These are phyloP conservation scores for Thinocorus orbignyianus DNA, from an alignment of 2,113 vertebrate species.

Conservation along the genomic window DNA sequence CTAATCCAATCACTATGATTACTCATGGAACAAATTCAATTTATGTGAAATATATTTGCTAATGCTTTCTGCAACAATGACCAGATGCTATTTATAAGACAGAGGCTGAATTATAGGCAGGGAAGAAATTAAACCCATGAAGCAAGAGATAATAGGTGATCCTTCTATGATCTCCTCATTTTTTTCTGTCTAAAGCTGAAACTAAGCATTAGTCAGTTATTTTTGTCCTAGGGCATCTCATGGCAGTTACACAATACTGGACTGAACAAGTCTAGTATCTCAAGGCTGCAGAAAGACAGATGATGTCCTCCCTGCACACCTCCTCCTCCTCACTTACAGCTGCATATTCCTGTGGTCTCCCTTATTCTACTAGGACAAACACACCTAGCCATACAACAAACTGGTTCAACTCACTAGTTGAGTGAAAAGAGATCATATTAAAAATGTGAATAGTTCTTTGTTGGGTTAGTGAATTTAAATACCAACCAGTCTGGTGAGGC, in stretches of 20 bases:
- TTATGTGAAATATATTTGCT: background rate
- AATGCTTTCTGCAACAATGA: background rate
- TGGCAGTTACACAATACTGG: background rate
- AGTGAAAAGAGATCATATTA: background rate
- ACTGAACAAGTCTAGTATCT: background rate
- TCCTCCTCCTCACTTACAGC: background rate
- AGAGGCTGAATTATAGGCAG: background rate
- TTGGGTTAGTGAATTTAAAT: background rate
- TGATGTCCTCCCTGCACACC: background rate
- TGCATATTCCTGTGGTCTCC: background rate
- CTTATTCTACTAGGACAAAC: background rate
- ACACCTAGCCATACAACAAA: background rate
- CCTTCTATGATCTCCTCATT: background rate
- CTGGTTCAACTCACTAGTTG: background rate
- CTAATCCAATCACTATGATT: background rate
- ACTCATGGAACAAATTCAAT: background rate
- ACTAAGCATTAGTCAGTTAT: background rate
- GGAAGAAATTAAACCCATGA: background rate
- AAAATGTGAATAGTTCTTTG: background rate
- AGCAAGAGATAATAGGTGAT: background rate
- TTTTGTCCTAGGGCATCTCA: background rate
- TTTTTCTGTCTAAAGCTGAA: slow-evolving; percentile 8
- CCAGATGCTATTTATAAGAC: background rate
- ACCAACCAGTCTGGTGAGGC: background rate
- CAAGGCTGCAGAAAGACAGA: background rate